Evolutionary conservation across 2,888 invertebrate species (phyloP).

Genomic region (Lacanobia oleracea): DNA sequence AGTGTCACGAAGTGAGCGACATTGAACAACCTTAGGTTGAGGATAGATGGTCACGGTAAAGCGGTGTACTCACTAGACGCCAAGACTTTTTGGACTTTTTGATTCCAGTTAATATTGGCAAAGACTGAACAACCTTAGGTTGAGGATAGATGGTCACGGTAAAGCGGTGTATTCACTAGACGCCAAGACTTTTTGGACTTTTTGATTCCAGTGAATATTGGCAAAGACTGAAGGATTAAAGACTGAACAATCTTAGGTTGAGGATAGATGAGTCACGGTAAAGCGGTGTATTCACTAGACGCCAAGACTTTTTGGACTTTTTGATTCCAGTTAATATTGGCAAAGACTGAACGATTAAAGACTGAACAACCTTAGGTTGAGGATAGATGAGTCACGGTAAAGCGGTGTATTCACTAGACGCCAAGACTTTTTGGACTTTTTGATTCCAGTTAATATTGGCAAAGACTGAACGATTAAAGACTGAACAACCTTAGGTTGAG

Average conservation of each 20-base stretch:
- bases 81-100: no score
- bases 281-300: not conserved
- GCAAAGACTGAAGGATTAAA: no score
- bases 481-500: slow-evolving; percentile 30
- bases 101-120: no score
- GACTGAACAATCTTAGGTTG: slow-evolving; percentile 33
- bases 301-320: no score
- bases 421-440: no score
- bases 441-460: no score
- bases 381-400: not conserved
- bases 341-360: no score
- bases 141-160: not conserved
- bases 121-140: slow-evolving; percentile 9
- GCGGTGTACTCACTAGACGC: not conserved
- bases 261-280: not conserved
- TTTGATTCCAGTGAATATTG: no score
- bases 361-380: slow-evolving; percentile 31
- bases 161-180: not conserved
- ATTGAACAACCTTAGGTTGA: slow-evolving; percentile 36
- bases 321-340: no score
- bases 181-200: no score
- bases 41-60: not conserved
- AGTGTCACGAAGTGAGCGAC: slow-evolving; percentile 30
- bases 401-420: not conserved
- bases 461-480: no score